phyloP scores from a whole-genome alignment of 2,888 invertebrate genomes.

The Sphecodes monilicornis region DNA sequence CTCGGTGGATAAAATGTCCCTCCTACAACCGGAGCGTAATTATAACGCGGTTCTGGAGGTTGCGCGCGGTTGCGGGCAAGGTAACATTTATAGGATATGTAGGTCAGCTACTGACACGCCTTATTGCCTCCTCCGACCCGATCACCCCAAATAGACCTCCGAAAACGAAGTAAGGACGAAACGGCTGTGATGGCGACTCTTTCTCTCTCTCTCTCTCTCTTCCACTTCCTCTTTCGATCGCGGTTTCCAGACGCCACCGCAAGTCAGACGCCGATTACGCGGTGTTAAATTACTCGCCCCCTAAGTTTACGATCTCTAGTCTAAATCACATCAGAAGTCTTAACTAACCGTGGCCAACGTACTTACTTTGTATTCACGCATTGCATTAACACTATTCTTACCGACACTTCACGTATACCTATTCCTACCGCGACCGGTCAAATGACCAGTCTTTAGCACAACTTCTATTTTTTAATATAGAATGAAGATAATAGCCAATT shows the following conservation, averaged over 20 bases:
- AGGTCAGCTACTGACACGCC: constrained; percentile 74
- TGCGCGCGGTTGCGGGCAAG: constrained; percentile 33
- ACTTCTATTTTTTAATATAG: no score
- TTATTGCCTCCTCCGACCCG: constrained; percentile 64
- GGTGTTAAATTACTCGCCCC: not conserved
- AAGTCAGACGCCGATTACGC: constrained; percentile 7
- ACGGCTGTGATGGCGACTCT: not conserved
- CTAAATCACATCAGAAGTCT: no score
- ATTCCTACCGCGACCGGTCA: no score
- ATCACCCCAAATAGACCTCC: constrained; percentile 42
- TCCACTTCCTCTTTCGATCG: constrained; percentile 3
- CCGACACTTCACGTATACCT: no score
- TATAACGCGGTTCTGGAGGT: constrained; percentile 58
- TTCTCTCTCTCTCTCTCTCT: not conserved
- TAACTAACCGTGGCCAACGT: not conserved
- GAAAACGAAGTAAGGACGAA: constrained; percentile 34
- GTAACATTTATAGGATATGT: constrained; percentile 65
- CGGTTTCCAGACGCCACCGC: constrained; percentile 4
- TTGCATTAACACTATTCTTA: no score
- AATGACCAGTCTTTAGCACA: no score
- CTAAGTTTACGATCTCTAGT: not conserved
- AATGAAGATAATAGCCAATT: no score
- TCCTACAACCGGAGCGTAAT: constrained; percentile 53
- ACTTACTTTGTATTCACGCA: not conserved
- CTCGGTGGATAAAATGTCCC: constrained; percentile 55